Percentiles rank a stretch among this genome's conserved stretches.
phyloP scores from a whole-genome alignment of 2,797 vertebrate species.

The Ctenopoma kingsleyae region DNA sequence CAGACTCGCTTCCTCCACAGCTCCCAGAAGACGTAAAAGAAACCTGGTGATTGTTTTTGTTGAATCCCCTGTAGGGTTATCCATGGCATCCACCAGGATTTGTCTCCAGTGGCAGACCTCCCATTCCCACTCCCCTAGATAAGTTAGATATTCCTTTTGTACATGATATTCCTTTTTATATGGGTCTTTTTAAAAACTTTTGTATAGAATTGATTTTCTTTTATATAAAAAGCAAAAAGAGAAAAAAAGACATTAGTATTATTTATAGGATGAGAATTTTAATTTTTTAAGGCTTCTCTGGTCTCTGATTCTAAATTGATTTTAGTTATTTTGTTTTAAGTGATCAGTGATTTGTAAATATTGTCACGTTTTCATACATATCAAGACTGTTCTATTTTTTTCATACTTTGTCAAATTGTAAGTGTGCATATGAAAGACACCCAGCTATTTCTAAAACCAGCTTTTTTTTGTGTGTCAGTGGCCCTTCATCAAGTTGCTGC shows the following conservation, averaged over 20 bases:
- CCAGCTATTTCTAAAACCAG: conserved; percentile 70
- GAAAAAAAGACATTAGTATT: conserved; percentile 84
- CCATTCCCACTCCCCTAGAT: conserved; percentile 63
- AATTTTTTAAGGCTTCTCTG: conserved; percentile 63
- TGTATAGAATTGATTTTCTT: conserved; percentile 74
- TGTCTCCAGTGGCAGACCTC: conserved; percentile 91
- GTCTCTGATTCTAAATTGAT: conserved; percentile 60
- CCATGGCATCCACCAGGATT: conserved; percentile 78
- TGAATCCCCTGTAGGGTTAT: conserved; percentile 66
- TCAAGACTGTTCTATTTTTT: conserved; percentile 64
- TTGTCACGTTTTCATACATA: conserved; percentile 76
- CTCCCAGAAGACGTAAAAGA: conserved; percentile 79
- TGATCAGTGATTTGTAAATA: conserved; percentile 82
- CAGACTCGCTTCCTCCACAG: conserved; percentile 71
- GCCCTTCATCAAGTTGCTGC: conserved; percentile 53
- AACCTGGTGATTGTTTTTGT: conserved; percentile 81
- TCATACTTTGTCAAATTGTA: conserved; percentile 57
- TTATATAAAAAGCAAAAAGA: conserved; percentile 67
- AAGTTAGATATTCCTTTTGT: conserved; percentile 59
- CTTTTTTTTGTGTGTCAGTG: conserved; percentile 50
- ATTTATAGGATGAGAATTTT: conserved; percentile 83
- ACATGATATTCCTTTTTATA: conserved; percentile 63
- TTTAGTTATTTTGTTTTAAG: conserved; percentile 65
- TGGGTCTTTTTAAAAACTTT: conserved; percentile 65
- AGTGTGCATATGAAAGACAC: conserved; percentile 72